A percentile compares a stretch with the other conserved stretches of the same genome.
Conservation (phyloP, 2,113 vertebrate species). For the Polypterus senegalus region DNA sequence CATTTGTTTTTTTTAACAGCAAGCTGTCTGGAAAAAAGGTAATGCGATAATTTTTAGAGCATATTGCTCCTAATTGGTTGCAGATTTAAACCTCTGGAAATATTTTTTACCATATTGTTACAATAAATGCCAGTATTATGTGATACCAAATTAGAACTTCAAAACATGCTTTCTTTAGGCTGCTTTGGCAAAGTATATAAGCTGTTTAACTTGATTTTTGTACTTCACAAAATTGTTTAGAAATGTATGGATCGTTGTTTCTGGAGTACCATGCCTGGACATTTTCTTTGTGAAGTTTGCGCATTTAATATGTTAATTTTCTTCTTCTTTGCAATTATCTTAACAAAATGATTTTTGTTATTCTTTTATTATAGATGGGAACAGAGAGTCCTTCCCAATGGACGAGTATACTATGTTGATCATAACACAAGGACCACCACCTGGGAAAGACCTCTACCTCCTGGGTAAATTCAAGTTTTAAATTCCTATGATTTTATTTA, state of each 20-base stretch:
- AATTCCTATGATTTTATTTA: neutral
- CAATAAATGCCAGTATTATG: constrained; percentile 2
- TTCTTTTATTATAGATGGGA: constrained; percentile 68
- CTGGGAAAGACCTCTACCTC: constrained; percentile 92
- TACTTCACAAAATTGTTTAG: no score
- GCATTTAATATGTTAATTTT: no score
- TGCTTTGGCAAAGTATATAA: neutral
- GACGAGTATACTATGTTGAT: constrained; percentile 92
- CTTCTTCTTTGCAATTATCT: no score
- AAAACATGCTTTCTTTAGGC: neutral
- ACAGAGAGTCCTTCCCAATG: constrained; percentile 82
- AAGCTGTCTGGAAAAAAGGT: constrained; percentile 5
- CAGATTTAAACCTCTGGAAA: constrained; percentile 1
- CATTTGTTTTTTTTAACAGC: constrained; percentile 5
- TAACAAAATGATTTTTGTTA: neutral
- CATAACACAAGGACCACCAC: constrained; percentile 97
- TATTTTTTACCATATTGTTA: neutral
- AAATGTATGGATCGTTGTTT: no score
- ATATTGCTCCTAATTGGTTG: constrained; percentile 5
- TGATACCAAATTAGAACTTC: constrained; percentile 1
- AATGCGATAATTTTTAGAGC: constrained; percentile 7
- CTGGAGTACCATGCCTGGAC: no score
- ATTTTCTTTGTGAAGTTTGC: no score
- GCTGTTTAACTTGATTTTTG: neutral
- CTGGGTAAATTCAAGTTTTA: constrained; percentile 57